Percentiles rank a stretch among this genome's conserved stretches.
These are phyloP conservation scores for Gymnarchus niloticus DNA, from an alignment of 2,113 vertebrate genomes.

Conservation along the genomic window DNA sequence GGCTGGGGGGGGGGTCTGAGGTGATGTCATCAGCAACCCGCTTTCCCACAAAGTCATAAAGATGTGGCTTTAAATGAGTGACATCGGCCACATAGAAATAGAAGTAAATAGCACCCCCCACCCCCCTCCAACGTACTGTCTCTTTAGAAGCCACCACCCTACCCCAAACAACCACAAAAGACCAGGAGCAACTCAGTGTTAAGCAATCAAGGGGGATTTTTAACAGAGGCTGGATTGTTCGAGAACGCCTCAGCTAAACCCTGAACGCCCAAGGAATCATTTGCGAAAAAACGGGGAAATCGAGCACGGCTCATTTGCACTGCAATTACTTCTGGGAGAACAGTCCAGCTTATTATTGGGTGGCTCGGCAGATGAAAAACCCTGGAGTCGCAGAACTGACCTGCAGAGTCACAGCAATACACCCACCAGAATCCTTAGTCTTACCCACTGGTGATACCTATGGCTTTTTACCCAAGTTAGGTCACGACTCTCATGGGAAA, in stretches of 20 bases:
- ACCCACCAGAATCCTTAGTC: background rate
- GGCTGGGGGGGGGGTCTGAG: background rate
- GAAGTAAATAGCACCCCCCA: background rate
- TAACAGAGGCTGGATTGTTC: background rate
- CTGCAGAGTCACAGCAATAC: background rate
- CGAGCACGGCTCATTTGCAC: background rate
- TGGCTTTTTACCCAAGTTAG: background rate
- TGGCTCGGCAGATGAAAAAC: background rate
- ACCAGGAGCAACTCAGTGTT: background rate
- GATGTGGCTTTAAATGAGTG: background rate
- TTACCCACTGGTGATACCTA: background rate
- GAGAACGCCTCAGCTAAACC: background rate
- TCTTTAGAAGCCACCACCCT: too few relatives aligned
- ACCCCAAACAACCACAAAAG: background rate
- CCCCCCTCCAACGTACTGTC: too few relatives aligned
- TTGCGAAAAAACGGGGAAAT: background rate
- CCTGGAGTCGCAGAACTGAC: background rate
- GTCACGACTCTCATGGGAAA: background rate
- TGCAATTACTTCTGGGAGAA: slow-evolving; percentile 5
- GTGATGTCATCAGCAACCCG: background rate
- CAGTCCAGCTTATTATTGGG: slow-evolving; percentile 8
- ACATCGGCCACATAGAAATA: background rate
- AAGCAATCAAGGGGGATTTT: background rate
- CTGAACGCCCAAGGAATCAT: background rate
- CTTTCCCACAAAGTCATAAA: background rate